Conservation (phyloP, 2,888 invertebrate species). For the Ectobius pallidus region DNA sequence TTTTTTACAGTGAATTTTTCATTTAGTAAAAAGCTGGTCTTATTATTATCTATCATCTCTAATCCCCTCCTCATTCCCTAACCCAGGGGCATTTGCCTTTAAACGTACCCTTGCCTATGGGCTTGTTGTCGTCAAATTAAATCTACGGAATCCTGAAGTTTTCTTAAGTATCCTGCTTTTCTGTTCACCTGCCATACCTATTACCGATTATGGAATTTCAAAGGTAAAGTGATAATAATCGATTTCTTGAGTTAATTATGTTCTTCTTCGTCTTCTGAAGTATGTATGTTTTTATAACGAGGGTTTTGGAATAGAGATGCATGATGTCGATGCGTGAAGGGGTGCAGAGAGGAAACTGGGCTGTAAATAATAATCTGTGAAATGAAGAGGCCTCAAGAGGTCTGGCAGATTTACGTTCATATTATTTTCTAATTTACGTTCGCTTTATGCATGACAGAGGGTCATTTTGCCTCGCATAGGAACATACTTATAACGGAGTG, state of each 20-base stretch:
- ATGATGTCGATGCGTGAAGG: too few relatives aligned
- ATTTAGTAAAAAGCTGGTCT: neutral
- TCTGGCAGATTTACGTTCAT: too few relatives aligned
- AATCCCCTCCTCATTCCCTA: neutral
- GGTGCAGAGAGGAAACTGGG: too few relatives aligned
- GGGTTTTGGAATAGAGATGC: too few relatives aligned
- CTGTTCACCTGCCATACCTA: neutral
- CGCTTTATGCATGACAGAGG: too few relatives aligned
- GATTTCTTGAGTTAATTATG: neutral
- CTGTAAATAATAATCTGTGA: too few relatives aligned
- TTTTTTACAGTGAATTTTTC: neutral
- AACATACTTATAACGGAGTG: too few relatives aligned
- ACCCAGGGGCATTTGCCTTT: neutral
- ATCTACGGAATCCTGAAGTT: neutral
- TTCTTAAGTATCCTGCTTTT: neutral
- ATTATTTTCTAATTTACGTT: too few relatives aligned
- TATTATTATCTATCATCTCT: conserved; percentile 1
- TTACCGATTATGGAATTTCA: neutral
- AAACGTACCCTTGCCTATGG: neutral
- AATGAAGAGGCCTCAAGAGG: too few relatives aligned
- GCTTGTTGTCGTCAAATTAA: conserved; percentile 7
- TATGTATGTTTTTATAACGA: neutral
- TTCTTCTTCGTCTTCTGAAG: neutral
- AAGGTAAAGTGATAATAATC: neutral
- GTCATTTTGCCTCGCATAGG: too few relatives aligned